Evolutionary conservation across 1,140 invertebrate genomes (phyloP).

Genomic region (Achatina immaculata): DNA sequence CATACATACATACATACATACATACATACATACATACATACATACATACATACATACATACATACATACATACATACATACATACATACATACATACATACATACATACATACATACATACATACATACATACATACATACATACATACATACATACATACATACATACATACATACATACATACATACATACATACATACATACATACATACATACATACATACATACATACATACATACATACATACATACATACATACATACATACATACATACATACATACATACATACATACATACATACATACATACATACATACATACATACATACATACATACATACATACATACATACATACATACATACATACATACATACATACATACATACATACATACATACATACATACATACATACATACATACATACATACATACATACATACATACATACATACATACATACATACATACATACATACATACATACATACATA

Average conservation of each 20-base stretch:
- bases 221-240: background rate
- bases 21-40: background rate
- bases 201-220: background rate
- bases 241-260: conserved; percentile 7
- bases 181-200: no score
- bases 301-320: conserved; percentile 23
- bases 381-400: background rate
- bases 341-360: no score
- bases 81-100: conserved; percentile 30
- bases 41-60: background rate
- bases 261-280: conserved; percentile 30
- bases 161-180: no score
- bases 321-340: no score
- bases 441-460: conserved; percentile 30
- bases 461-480: conserved; percentile 26
- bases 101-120: conserved; percentile 26
- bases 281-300: conserved; percentile 26
- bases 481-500: conserved; percentile 23
- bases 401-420: background rate
- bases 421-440: conserved; percentile 7
- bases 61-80: conserved; percentile 7
- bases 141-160: no score
- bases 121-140: conserved; percentile 23
- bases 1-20: no score
- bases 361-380: no score